A percentile compares a stretch with the other conserved stretches of the same genome.
Conservation (phyloP, 1,140 invertebrate genomes). For the Caenorhabditis inopinata region DNA sequence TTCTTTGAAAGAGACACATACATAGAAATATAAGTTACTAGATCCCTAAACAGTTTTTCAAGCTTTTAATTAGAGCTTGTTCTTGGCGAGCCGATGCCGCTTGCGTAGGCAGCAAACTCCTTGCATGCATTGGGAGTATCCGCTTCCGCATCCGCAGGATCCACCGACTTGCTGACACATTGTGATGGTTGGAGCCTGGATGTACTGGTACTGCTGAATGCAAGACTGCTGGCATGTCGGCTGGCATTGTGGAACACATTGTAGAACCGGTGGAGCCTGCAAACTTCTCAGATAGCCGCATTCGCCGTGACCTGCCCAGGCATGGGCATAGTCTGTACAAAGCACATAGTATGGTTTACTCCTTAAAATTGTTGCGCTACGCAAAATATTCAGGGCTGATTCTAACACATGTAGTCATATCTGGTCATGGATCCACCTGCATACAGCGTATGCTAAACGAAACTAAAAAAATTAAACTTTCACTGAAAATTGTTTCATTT, state of each 20-base stretch:
- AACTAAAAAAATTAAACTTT: too few species aligned
- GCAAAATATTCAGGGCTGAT: too few species aligned
- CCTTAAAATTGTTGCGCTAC: too few species aligned
- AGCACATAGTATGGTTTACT: too few species aligned
- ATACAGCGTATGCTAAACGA: too few species aligned
- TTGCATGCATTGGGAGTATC: constrained; percentile 53
- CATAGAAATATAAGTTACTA: constrained; percentile 16
- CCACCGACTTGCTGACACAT: constrained; percentile 48
- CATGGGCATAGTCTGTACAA: too few species aligned
- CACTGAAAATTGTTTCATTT: too few species aligned
- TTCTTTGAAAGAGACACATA: background rate
- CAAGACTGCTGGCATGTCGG: constrained; percentile 46
- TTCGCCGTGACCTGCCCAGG: too few species aligned
- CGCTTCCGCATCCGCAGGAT: constrained; percentile 50
- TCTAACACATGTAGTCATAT: too few species aligned
- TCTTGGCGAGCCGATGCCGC: constrained; percentile 49
- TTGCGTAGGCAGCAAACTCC: constrained; percentile 55
- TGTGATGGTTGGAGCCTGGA: constrained; percentile 51
- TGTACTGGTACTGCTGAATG: constrained; percentile 40
- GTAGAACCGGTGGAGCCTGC: constrained; percentile 47
- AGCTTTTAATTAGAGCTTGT: constrained; percentile 13
- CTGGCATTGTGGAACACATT: constrained; percentile 52
- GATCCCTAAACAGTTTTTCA: background rate
- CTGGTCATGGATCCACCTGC: too few species aligned
- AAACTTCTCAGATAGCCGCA: constrained; percentile 15